Base-by-base conservation (phyloP, 2,113 vertebrate species). In the Andinoacara biseriatus region DNA sequence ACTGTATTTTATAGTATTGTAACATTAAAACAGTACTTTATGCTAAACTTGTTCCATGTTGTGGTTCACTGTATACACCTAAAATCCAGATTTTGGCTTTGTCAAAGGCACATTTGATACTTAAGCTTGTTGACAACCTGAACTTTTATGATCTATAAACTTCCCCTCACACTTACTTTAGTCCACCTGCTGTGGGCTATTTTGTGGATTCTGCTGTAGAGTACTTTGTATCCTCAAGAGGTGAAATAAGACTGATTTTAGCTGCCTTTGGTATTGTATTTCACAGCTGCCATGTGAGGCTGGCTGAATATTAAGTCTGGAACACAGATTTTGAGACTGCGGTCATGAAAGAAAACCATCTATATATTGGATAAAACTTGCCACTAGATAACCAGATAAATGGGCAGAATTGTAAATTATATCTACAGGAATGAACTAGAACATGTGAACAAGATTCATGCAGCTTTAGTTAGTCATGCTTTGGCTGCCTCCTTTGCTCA, bases 401-500 rank as follows among this genome's bases (percentile, higher is more conserved):
- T 18, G 22, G 22, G 46, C 10, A 61, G 5, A 38, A 52, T 59
- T 58, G 3, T 4, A 17, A 26, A 3, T 26, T 26, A 2, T 26
- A 26, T 69, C 43, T 61, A 24, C 43, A 76, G 14, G 14, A 72
- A 7, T 49, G 17, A 14, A 38, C 67, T 62, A 35, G 17, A 63
- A 18, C 38, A n/a, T 15, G 5, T 13, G 62, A 58, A 9, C 14
- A 46, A 35, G 40, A 76, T 43, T 62, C 4, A 10, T 5, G 49
- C 14, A 18, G 22, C 40, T 86, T 52, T 46, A 7, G 17, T 59
- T n/a, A 7, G 11, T 33, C 52, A 29, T 3, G 31, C 26, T 4
- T 40, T 24, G 46, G 26, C 38, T 57, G 56, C 58, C 86, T 80
- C 56, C 46, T 86, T 58, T 60, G 43, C 60, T 56, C n/a, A 4